Conservation (phyloP, 2,888 invertebrate species). For the Neoaliturus tenellus region DNA sequence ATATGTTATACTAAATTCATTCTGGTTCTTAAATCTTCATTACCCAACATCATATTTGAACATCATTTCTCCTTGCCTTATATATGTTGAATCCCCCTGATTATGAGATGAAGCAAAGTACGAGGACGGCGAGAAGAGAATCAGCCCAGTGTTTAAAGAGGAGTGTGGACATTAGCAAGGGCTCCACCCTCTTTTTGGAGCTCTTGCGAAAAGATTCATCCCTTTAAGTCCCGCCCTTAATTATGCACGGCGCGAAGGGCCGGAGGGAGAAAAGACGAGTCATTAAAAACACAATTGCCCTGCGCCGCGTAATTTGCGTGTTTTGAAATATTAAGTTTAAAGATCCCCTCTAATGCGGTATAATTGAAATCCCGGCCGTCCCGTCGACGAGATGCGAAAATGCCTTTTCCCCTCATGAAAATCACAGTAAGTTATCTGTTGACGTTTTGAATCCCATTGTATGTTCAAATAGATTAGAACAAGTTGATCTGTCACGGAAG, state of each 20-base stretch:
- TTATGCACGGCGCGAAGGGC: conserved; percentile 29
- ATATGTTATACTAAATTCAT: too few relatives aligned
- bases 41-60: too few relatives aligned
- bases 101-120: too few relatives aligned
- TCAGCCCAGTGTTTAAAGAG: not conserved
- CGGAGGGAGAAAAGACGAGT: conserved; percentile 29
- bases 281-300: conserved; percentile 50
- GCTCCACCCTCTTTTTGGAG: not conserved
- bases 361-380: conserved; percentile 13
- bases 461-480: too few relatives aligned
- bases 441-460: too few relatives aligned
- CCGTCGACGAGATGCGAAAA: not conserved
- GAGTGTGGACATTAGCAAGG: not conserved
- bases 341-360: conserved; percentile 13
- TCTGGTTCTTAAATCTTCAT: too few relatives aligned
- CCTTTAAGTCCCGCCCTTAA: conserved; percentile 17
- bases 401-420: not conserved
- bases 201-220: conserved; percentile 12
- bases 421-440: too few relatives aligned
- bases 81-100: too few relatives aligned
- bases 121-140: too few relatives aligned
- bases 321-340: conserved; percentile 47
- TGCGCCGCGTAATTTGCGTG: conserved; percentile 39
- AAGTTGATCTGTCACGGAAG: too few relatives aligned
- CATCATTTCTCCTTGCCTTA: too few relatives aligned